Percentiles rank a stretch among this genome's conserved stretches.
Conservation (phyloP, 2,888 invertebrate species). For the Hedya salicella region DNA sequence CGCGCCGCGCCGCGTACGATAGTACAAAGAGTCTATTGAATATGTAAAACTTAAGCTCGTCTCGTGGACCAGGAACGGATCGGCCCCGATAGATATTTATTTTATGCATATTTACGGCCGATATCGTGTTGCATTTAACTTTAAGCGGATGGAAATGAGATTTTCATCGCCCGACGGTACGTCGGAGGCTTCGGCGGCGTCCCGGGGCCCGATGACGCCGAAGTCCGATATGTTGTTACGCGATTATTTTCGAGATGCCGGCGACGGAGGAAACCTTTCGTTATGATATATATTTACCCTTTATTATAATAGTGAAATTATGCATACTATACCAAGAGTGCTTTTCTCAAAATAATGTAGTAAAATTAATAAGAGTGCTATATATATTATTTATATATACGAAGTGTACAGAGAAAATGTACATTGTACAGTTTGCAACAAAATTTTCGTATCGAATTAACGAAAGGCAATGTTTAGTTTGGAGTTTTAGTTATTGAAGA, state of each 20-base stretch:
- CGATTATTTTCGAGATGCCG: slow-evolving; percentile 26
- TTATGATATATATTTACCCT: slow-evolving; percentile 37
- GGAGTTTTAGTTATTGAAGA: slow-evolving; percentile 57
- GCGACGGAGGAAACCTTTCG: slow-evolving; percentile 14
- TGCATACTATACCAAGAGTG: slow-evolving; percentile 70
- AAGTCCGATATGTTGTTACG: slow-evolving; percentile 20
- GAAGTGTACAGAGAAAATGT: slow-evolving; percentile 55
- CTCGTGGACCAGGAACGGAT: slow-evolving; percentile 78
- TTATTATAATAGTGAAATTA: slow-evolving; percentile 47
- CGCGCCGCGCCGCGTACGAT: slow-evolving; percentile 51
- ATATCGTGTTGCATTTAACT: slow-evolving; percentile 76
- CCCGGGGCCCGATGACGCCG: slow-evolving; percentile 31
- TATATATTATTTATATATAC: slow-evolving; percentile 52
- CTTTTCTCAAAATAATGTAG: slow-evolving; percentile 73
- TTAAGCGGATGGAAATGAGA: slow-evolving; percentile 71
- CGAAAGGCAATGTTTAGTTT: slow-evolving; percentile 46
- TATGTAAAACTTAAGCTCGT: slow-evolving; percentile 77
- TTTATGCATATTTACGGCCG: slow-evolving; percentile 75
- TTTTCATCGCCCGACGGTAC: slow-evolving; percentile 58
- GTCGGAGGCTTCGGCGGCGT: slow-evolving; percentile 64
- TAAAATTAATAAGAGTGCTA: slow-evolving; percentile 65
- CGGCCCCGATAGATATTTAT: slow-evolving; percentile 79
- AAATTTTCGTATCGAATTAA: slow-evolving; percentile 61
- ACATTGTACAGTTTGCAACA: slow-evolving; percentile 62
- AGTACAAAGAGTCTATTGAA: slow-evolving; percentile 78